A percentile compares a stretch with the other conserved stretches of the same genome.
Conservation (phyloP, 2,797 vertebrate species). For the Typhlichthys eigenmanni region DNA sequence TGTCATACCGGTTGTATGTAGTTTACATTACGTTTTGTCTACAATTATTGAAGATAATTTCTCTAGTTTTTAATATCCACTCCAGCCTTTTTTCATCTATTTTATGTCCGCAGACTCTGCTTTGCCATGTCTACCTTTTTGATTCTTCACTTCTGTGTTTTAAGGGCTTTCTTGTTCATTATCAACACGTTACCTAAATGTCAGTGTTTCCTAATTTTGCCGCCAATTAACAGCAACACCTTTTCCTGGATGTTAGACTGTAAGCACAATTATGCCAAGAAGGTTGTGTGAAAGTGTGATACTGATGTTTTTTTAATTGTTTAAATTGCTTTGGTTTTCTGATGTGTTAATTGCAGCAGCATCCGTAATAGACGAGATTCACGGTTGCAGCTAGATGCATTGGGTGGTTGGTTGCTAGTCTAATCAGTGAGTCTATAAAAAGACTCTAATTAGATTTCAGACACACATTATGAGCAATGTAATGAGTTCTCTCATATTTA, state of each 20-base stretch:
- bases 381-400: constrained; percentile 5
- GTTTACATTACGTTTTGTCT: no score
- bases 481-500: constrained; percentile 46
- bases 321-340: background rate
- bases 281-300: background rate
- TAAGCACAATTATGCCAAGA: background rate
- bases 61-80: no score
- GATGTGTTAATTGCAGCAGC: background rate
- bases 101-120: no score
- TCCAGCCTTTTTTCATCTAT: no score
- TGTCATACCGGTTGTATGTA: no score
- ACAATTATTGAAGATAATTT: no score
- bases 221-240: background rate
- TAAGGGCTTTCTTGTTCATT: no score
- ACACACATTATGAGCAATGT: constrained; percentile 57
- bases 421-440: constrained; percentile 66
- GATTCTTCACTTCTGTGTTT: no score
- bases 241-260: background rate
- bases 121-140: no score
- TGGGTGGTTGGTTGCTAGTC: constrained; percentile 19
- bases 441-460: constrained; percentile 72
- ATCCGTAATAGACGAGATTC: background rate
- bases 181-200: no score
- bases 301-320: no score
- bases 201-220: background rate